Evolutionary conservation across 2,888 invertebrate species (phyloP), one percentile per base, ranked within the genome.

Genomic region (Salticus scenicus): DNA sequence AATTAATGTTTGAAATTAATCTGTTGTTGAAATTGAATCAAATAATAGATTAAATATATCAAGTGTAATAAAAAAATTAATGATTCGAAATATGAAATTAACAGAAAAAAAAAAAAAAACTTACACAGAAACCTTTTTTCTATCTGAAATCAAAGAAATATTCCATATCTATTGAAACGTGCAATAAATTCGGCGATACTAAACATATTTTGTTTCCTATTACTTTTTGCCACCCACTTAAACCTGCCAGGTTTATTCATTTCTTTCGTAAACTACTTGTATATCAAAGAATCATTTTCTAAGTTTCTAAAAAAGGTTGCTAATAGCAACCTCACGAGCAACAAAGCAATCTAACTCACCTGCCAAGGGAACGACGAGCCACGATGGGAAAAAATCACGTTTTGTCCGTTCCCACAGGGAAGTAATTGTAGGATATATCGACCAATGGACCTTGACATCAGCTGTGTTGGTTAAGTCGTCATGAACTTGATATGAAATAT

Each of bases 281-380:
- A 57, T 20, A 57, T 57, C 20, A 57, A 57, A 57, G 2, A 57
- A 57, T 57, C 20, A 57, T 2, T 57, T 57, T 57, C 24, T 57
- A 33, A 73, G 37, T 51, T 57, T 47, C 31, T 69, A 17, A 33
- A 4, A 31, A 20, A 57, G 77, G 83, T 84, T 84, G 83, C 83
- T 84, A 77, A 84, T 73, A 42, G 83, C 83, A 84, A 84, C 83
- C 73, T 84, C 83, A 84, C 83, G 77, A 84, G 51, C 57, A 84
- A 84, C 83, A 84, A 84, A 84, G 47, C 83, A 63, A 72, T 78
- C 67, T 67, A 76, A 57, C 77, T 66, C 83, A 84, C 77, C 83
- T 84, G 83, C 77, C 72, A 72, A 71, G 63, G 74, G 51, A 74
- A 30, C 51, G 63, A 41, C 64, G 70, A 70, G 70, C 71, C 81